Percentiles rank a stretch among this genome's conserved stretches.
Conservation (phyloP, 2,797 vertebrate genomes). For the Pygocentrus nattereri region DNA sequence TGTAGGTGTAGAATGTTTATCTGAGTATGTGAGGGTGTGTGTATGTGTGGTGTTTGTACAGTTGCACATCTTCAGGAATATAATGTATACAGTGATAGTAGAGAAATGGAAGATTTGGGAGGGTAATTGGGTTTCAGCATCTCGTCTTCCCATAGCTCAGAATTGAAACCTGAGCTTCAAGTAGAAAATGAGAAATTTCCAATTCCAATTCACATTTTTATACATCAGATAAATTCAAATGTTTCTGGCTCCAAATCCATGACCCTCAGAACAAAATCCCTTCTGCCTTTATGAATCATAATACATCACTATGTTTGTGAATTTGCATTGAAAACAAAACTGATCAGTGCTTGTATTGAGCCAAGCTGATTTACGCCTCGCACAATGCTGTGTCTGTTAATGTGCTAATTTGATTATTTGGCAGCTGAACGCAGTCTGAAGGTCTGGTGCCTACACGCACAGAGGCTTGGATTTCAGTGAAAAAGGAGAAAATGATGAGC, state of each 20-base stretch:
- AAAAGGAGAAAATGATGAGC: no score
- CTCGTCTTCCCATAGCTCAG: constrained; percentile 16
- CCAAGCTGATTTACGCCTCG: no score
- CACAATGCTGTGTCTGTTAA: no score
- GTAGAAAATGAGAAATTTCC: constrained; percentile 18
- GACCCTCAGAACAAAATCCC: not conserved
- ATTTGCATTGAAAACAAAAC: not conserved
- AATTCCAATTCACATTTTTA: not conserved
- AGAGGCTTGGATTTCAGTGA: no score
- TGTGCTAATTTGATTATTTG: no score
- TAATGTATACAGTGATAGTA: not conserved
- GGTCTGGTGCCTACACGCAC: no score
- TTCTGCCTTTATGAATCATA: not conserved
- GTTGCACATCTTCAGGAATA: not conserved
- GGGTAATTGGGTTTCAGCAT: constrained; percentile 10
- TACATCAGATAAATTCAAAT: not conserved
- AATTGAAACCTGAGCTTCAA: constrained; percentile 20
- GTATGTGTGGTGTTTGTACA: constrained; percentile 7
- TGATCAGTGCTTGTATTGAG: no score
- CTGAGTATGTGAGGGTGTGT: not conserved
- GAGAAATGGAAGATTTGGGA: constrained; percentile 20
- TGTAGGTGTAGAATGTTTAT: not conserved
- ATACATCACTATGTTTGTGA: not conserved
- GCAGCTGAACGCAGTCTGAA: no score
- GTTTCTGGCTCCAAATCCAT: not conserved